Evolutionary conservation across 2,113 vertebrate genomes (phyloP), one percentile per base, ranked within the genome.

Genomic region (Saccopteryx leptura): DNA sequence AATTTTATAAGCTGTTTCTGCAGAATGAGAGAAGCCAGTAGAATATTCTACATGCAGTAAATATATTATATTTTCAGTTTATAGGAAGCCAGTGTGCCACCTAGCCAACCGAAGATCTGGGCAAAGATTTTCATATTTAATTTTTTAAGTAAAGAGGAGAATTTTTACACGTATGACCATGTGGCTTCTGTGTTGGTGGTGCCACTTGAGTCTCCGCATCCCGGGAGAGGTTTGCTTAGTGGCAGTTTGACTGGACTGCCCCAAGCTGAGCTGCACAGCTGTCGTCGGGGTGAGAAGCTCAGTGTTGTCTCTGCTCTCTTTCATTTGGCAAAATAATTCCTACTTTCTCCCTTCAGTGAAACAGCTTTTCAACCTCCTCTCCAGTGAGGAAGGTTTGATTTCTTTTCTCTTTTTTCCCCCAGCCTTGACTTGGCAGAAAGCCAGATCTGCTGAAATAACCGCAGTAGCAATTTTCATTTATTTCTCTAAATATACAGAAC

Each of bases 361-460:
- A 63, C 26, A 54, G 26, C 26, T 68, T 84, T 91, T 76, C 9
- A 28, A 31, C 31, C 33, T 85, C 23, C 48, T 74, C 17, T 88
- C n/a, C 82, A 15, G 33, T 63, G 66, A 90, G 66, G 74, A 76
- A 78, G 33, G 15, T 87, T 93, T 91, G 39, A 11, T 71, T 84
- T 82, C 52, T 82, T 83, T 79, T 52, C 68, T 26, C 56, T 28
- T 46, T 76, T 81, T 72, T 72, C 84, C 60, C 76, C 39, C 65
- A 74, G 61, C 65, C 31, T 90, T 90, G 46, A 82, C 58, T 65
- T 95, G 72, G 82, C 72, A 88, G 39, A 75, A 89, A 82, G 79
- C 39, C 88, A 81, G 50, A 61, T 76, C 66, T 92, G 48, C 21
- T 79, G 13, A 89, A 95, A 78, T 85, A 88, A 95, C 46, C 4